phyloP scores from a whole-genome alignment of 2,888 invertebrate genomes.

The Ennomos fuscantarius region DNA sequence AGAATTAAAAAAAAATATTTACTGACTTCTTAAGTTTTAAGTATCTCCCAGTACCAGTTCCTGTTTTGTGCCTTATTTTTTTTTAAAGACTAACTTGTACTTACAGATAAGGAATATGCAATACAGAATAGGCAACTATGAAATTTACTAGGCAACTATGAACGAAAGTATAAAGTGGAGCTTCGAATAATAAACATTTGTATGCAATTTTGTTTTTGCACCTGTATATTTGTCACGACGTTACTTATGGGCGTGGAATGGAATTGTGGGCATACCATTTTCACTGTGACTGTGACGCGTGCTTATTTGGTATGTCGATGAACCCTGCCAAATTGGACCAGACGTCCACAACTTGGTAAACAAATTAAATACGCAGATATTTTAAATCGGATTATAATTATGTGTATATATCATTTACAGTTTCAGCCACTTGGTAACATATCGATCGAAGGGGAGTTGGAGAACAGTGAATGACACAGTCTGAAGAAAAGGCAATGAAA shows the following conservation, averaged over 20 bases:
- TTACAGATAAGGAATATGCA: too few relatives aligned
- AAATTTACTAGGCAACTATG: constrained; percentile 6
- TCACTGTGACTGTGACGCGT: constrained; percentile 7
- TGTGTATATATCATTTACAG: not conserved
- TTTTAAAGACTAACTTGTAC: too few relatives aligned
- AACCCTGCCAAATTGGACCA: constrained; percentile 29
- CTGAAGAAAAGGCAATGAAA: constrained; percentile 10
- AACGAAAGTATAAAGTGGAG: not conserved
- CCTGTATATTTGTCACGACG: constrained; percentile 12
- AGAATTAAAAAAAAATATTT: too few relatives aligned
- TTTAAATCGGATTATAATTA: constrained; percentile 4
- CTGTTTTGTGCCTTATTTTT: too few relatives aligned
- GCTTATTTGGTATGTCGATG: constrained; percentile 28
- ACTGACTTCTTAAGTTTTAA: too few relatives aligned
- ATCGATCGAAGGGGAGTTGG: constrained; percentile 6
- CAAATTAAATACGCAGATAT: constrained; percentile 13
- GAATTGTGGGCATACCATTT: constrained; percentile 4
- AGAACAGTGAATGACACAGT: constrained; percentile 19
- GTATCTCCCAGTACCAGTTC: too few relatives aligned
- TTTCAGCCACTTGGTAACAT: not conserved
- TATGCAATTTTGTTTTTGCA: constrained; percentile 24
- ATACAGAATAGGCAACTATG: too few relatives aligned
- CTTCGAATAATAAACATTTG: not conserved
- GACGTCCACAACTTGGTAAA: constrained; percentile 18
- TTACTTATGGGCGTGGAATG: not conserved